Conservation (phyloP, 2,113 vertebrate genomes). For the Alligator sinensis region DNA sequence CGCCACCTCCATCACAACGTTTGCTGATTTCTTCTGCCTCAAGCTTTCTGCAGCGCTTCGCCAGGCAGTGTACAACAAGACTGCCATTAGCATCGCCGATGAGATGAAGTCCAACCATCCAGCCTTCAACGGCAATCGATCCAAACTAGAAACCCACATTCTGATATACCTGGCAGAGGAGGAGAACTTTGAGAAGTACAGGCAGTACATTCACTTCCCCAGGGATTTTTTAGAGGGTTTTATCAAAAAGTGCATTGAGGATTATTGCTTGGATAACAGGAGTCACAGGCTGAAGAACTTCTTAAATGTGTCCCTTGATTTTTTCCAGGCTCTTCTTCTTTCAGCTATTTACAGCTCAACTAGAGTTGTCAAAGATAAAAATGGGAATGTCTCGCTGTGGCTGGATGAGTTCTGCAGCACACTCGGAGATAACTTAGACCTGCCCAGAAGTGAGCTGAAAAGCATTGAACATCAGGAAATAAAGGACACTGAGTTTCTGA, state of each 20-base stretch:
- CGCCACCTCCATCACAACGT: constrained; percentile 64
- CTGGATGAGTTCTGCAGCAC: constrained; percentile 61
- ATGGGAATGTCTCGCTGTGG: constrained; percentile 29
- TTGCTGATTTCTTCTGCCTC: constrained; percentile 74
- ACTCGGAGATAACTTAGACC: constrained; percentile 46
- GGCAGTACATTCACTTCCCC: constrained; percentile 45
- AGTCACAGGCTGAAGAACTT: constrained; percentile 13
- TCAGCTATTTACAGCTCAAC: constrained; percentile 35
- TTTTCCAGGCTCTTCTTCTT: constrained; percentile 34
- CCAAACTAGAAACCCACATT: constrained; percentile 80
- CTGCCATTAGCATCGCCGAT: constrained; percentile 53
- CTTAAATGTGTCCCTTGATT: constrained; percentile 23
- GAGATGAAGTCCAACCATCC: constrained; percentile 64
- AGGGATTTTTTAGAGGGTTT: constrained; percentile 68
- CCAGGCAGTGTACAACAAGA: constrained; percentile 53
- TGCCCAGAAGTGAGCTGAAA: constrained; percentile 40
- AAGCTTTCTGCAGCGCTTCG: constrained; percentile 65
- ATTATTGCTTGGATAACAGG: constrained; percentile 41
- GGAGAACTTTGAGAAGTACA: constrained; percentile 75
- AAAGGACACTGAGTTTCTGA: constrained; percentile 56
- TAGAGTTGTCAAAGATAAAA: constrained; percentile 24
- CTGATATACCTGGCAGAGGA: constrained; percentile 77
- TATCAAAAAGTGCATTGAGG: constrained; percentile 58
- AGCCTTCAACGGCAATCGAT: constrained; percentile 76
- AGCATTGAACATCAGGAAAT: constrained; percentile 58